Evolutionary conservation across 2,888 invertebrate genomes (phyloP).

Genomic region (Thalpophila matura): DNA sequence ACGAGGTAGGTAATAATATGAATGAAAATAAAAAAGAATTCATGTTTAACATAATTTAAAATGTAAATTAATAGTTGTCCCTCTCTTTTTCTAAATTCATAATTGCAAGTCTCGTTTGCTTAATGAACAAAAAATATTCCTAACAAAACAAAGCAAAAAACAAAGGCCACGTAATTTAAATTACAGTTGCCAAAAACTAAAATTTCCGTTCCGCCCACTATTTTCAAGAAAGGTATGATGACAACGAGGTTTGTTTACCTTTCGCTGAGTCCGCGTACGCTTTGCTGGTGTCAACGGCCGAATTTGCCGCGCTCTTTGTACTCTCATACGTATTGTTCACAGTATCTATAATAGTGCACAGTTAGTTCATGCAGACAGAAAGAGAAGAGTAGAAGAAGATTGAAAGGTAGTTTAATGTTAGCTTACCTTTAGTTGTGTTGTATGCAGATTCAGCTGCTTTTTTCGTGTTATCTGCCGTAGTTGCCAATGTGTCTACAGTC

Average conservation of each 20-base stretch:
- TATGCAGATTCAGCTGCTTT: slow-evolving; percentile 86
- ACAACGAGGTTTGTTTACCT: slow-evolving; percentile 70
- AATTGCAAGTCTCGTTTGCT: neutral
- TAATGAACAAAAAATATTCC: neutral
- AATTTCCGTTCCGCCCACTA: slow-evolving; percentile 49
- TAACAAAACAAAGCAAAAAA: slow-evolving; percentile 18
- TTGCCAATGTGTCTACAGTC: slow-evolving; percentile 82
- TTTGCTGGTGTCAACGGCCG: slow-evolving; percentile 73
- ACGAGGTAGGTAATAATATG: no score
- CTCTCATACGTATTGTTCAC: slow-evolving; percentile 67
- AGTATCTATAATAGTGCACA: slow-evolving; percentile 70
- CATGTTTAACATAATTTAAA: neutral
- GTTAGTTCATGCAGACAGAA: slow-evolving; percentile 53
- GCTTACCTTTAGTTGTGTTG: slow-evolving; percentile 83
- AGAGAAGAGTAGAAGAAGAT: slow-evolving; percentile 24
- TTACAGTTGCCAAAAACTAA: slow-evolving; percentile 49
- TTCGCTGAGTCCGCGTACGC: slow-evolving; percentile 69
- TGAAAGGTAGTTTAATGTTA: neutral
- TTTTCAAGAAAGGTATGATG: slow-evolving; percentile 43
- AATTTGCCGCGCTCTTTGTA: slow-evolving; percentile 67
- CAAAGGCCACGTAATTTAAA: slow-evolving; percentile 26
- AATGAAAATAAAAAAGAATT: neutral
- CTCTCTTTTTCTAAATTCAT: slow-evolving; percentile 3
- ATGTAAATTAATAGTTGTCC: neutral
- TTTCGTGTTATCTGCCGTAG: slow-evolving; percentile 85